These are phyloP conservation scores for Sylvicola fuscatus DNA, from an alignment of 2,888 invertebrate genomes.

Conservation along the genomic window DNA sequence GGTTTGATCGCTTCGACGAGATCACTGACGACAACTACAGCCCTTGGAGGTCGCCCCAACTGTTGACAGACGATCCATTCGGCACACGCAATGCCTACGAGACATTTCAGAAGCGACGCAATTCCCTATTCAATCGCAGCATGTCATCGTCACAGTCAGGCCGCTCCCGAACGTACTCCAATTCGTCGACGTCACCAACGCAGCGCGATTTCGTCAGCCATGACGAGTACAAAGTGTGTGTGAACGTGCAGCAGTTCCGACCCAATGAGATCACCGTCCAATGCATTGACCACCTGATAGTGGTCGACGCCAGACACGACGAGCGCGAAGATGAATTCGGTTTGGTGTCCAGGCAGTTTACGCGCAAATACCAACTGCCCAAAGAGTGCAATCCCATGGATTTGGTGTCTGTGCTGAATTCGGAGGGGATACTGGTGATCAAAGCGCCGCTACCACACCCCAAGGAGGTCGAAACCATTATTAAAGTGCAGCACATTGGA, in stretches of 20 bases:
- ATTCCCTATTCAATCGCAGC: no score
- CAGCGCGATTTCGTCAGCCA: conserved; percentile 21
- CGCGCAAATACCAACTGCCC: conserved; percentile 38
- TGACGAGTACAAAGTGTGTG: conserved; percentile 36
- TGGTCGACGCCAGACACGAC: conserved; percentile 40
- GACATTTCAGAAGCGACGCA: no score
- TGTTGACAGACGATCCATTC: no score
- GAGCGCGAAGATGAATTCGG: conserved; percentile 42
- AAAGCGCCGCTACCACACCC: conserved; percentile 32
- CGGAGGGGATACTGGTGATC: conserved; percentile 51
- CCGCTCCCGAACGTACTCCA: no score
- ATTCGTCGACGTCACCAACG: no score
- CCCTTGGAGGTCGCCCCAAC: no score
- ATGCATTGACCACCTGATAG: conserved; percentile 31
- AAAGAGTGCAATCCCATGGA: conserved; percentile 37
- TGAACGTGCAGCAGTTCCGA: conserved; percentile 39
- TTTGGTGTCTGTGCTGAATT: conserved; percentile 45
- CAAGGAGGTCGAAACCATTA: conserved; percentile 32
- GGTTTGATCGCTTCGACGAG: no score
- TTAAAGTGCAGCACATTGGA: conserved; percentile 43
- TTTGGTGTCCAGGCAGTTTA: conserved; percentile 50
- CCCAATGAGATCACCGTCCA: conserved; percentile 42
- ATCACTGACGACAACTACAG: no score
- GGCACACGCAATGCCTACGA: no score
- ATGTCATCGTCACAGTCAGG: no score